Conservation (phyloP, 1,140 invertebrate genomes). For the Micrasema longulum region DNA sequence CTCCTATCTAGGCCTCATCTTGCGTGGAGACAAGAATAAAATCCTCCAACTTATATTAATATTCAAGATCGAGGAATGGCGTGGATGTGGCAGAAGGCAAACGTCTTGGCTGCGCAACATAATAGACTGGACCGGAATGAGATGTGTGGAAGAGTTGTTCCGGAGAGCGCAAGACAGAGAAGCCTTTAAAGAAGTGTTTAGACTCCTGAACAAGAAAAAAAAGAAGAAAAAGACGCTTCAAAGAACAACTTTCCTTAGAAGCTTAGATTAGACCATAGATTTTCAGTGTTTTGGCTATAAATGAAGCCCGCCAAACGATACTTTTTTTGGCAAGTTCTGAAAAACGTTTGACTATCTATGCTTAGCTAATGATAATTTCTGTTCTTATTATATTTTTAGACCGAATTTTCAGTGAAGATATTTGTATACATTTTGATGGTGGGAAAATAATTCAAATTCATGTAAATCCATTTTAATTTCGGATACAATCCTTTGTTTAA, state of each 20-base stretch:
- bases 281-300: not conserved
- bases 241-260: not conserved
- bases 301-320: not conserved
- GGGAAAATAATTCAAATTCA: conserved; percentile 16
- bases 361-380: not conserved
- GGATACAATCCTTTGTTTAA: conserved; percentile 9
- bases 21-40: too few species aligned
- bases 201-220: not conserved
- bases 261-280: not conserved
- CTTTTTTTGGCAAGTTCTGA: not conserved
- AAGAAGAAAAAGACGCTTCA: not conserved
- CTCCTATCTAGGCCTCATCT: too few species aligned
- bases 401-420: not conserved
- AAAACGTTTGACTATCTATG: not conserved
- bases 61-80: too few species aligned
- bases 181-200: too few species aligned
- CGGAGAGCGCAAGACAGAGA: too few species aligned
- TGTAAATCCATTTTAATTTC: conserved; percentile 4
- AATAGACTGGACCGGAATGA: too few species aligned
- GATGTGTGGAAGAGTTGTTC: too few species aligned
- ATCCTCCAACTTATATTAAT: too few species aligned
- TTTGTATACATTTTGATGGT: conserved; percentile 19
- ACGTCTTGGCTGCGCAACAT: too few species aligned
- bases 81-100: too few species aligned
- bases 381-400: not conserved